Percentiles rank a stretch among this genome's conserved stretches.
These are phyloP conservation scores for Colossoma macropomum DNA, from an alignment of 2,113 vertebrate genomes.

Conservation along the genomic window DNA sequence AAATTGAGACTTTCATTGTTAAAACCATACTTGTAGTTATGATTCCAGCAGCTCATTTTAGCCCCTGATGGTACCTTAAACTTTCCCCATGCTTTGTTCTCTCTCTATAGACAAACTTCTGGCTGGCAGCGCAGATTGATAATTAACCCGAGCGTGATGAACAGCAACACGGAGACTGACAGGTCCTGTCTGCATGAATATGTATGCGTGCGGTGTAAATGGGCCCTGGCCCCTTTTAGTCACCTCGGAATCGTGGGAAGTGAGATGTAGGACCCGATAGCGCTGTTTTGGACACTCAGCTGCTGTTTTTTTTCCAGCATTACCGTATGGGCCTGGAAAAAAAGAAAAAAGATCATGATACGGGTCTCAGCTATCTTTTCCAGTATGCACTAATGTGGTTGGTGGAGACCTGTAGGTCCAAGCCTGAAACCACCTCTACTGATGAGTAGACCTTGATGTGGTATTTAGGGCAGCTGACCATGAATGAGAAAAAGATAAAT, in stretches of 20 bases:
- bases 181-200: constrained; percentile 66
- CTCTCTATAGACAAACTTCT: constrained; percentile 21
- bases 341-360: constrained; percentile 31
- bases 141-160: constrained; percentile 59
- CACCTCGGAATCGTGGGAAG: constrained; percentile 70
- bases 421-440: background rate
- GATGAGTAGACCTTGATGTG: background rate
- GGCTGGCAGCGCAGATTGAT: constrained; percentile 43
- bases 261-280: constrained; percentile 63
- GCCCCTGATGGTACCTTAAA: background rate
- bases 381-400: constrained; percentile 20
- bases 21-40: background rate
- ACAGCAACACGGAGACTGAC: constrained; percentile 38
- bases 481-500: constrained; percentile 21
- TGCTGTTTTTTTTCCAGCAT: constrained; percentile 55
- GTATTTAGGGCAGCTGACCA: background rate
- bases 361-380: constrained; percentile 43
- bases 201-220: constrained; percentile 66
- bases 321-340: constrained; percentile 43
- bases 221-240: constrained; percentile 60
- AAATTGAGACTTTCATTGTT: background rate
- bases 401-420: constrained; percentile 12
- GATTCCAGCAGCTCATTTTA: background rate
- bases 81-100: constrained; percentile 9
- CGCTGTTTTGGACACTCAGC: constrained; percentile 49